Evolutionary conservation across 1,140 invertebrate species (phyloP), one percentile per base, ranked within the genome.

Genomic region (Homarus americanus): DNA sequence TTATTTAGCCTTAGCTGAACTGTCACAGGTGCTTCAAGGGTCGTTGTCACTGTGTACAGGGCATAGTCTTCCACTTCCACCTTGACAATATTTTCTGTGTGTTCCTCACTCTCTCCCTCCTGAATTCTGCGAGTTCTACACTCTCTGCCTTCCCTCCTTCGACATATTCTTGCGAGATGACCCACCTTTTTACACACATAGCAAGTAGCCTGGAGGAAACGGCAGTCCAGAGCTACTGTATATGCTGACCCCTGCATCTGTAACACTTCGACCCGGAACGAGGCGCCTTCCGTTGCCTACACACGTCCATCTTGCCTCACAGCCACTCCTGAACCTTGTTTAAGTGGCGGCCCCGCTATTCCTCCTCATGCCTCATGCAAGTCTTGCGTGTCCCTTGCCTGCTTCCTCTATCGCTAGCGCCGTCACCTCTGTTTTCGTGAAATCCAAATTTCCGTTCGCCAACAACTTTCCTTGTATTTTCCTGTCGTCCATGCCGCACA

Each of bases 401-500:
- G 69, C 24, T 28, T 4, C 69, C 69, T 72, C 69, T 12, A 72
- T 72, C 1, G 69, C 69, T 34, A 72, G 69, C 10, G n/a, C 69
- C 69, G n/a, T 72, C 7, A 1, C 24, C 15, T 72, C 69, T 72
- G 1, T 24, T 4, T 72, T 28, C 69, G 28, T 4, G 69, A 72
- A 72, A 0, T 20, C n/a, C 69, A 72, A n/a, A n/a, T 72, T 9
- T 10, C 69, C 15, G 15, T n/a, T 24, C 10, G 69, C 69, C 69
- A 72, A 72, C 69, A 72, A 10, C 69, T 34, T 72, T 24, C 28
- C 24, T 72, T 20, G 69, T 72, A 72, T 72, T 72, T 72, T 72
- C 24, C 69, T 20, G 69, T 72, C 20, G 69, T 7, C 69, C 10
- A 72, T 72, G 28, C 69, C 24, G 69, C 24, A 72, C 17, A 28